Base-by-base conservation (phyloP, 2,797 vertebrate genomes). In the Rhynchonycteris naso region DNA sequence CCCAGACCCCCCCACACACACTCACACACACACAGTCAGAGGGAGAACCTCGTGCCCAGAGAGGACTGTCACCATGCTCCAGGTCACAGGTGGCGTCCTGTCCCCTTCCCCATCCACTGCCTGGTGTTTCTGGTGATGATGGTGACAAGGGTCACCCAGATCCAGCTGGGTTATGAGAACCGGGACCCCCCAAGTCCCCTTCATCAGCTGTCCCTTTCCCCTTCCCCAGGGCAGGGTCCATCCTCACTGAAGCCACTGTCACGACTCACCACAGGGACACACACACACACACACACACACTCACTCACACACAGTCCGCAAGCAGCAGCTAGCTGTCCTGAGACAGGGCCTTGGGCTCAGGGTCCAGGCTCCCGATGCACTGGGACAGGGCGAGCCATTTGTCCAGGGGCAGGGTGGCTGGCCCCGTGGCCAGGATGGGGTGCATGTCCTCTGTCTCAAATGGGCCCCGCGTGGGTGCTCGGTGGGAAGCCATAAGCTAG, bases 401-500 rank as follows among this genome's bases (percentile, higher is more conserved):
- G 50, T 30, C 5, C 33, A 1, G 38, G 52, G 58, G 19, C 30
- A 11, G 78, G n/a, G 22, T 13, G 4, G 11, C 18, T 6, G 43
- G 13, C 47, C 12, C 2, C 22, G 38, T 0, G 30, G 47, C 16
- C 18, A 4, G 11, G n/a, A 18, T 8, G 0, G 14, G 65, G 54
- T 5, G 4, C 5, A 0, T 15, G 43, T 12, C 15, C 58, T 65
- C 33, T 38, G 72, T 38, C 72, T 38, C 21, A 1, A 12, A 1
- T 1, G 1, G 19, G 19, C 59, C n/a, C 12, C 3, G 1, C 4
- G 2, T 28, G 59, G 43, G 71, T 0, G 0, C 5, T 4, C 6
- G 43, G 43, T 4, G 24, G 63, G 24, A 35, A 66, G 65, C 33
- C 24, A 5, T 14, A 4, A 10, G 11, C 43, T 4, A 24, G 58